Conservation (phyloP, 2,113 vertebrate species). For the Apodemus speciosus region DNA sequence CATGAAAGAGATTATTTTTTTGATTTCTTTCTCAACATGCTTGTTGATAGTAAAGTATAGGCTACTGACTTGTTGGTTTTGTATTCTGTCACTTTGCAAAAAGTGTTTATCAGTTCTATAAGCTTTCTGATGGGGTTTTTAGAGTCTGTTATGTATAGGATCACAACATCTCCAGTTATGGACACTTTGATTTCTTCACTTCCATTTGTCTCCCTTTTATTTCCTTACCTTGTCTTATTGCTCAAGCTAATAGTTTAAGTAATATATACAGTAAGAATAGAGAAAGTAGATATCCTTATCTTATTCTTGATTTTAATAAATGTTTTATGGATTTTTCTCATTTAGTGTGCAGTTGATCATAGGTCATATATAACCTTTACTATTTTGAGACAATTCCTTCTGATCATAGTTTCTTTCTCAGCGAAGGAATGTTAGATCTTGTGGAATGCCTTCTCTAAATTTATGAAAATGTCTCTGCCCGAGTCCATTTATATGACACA, state of each 20-base stretch:
- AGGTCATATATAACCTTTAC: not conserved
- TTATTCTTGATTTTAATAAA: not conserved
- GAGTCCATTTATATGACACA: not conserved
- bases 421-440: not conserved
- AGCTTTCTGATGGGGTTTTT: not conserved
- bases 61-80: not conserved
- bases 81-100: not conserved
- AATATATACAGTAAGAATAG: not conserved
- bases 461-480: not conserved
- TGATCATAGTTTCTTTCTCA: not conserved
- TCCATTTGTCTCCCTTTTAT: not conserved
- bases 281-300: not conserved
- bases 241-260: not conserved
- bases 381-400: not conserved
- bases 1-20: not conserved
- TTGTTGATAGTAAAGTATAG: not conserved
- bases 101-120: not conserved
- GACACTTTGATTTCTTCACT: not conserved
- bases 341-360: not conserved
- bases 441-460: not conserved
- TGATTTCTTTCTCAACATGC: not conserved
- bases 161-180: not conserved
- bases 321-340: not conserved
- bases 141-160: not conserved
- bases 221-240: not conserved